Evolutionary conservation across 2,113 vertebrate species (phyloP).

Genomic region (Nothocercus julius): DNA sequence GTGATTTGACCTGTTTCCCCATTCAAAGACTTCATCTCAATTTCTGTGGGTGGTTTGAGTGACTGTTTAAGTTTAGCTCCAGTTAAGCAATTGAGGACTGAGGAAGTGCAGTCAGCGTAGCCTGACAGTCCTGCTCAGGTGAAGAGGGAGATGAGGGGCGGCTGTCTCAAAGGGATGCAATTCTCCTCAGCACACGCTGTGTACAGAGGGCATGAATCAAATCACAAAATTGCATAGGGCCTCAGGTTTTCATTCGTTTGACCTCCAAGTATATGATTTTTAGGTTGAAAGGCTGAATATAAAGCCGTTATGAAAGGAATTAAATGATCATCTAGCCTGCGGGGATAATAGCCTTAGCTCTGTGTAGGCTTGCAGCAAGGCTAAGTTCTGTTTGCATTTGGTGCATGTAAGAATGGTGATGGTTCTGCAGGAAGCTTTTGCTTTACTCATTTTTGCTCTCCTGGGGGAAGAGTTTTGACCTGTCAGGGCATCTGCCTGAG

Average conservation of each 20-base stretch:
- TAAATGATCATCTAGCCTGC: neutral
- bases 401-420: rapidly evolving
- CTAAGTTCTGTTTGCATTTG: neutral
- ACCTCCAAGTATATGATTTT: neutral
- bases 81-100: neutral
- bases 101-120: neutral
- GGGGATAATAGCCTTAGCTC: neutral
- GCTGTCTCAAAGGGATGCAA: neutral
- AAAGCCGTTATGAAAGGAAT: neutral
- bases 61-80: neutral
- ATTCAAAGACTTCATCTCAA: neutral
- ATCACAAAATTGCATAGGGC: neutral
- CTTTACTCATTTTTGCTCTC: neutral
- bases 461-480: neutral
- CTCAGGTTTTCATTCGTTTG: neutral
- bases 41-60: neutral
- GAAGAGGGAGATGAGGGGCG: neutral
- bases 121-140: neutral
- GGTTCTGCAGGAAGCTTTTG: neutral
- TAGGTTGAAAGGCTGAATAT: neutral
- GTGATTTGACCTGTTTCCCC: neutral
- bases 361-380: neutral
- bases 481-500: neutral
- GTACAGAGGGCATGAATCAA: neutral
- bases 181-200: neutral